phyloP scores from a whole-genome alignment of 1,140 invertebrate genomes.

The Antheraea pernyi region DNA sequence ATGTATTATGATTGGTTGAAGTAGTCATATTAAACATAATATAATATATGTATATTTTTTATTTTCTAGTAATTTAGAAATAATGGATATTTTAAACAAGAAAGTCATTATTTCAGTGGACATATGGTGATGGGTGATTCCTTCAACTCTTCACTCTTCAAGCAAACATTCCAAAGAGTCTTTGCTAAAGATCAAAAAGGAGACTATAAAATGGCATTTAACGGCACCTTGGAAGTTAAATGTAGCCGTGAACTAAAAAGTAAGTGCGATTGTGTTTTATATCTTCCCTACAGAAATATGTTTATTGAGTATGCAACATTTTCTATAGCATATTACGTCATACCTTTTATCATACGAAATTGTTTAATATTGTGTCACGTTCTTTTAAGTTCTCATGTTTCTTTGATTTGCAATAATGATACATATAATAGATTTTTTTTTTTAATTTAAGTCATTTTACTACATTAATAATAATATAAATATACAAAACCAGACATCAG shows the following conservation, averaged over 20 bases:
- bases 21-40: no score
- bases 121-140: conserved; percentile 99
- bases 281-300: background rate
- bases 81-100: background rate
- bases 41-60: no score
- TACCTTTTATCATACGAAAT: background rate
- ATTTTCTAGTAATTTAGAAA: no score
- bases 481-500: no score
- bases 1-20: no score
- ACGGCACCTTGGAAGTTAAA: conserved; percentile 97
- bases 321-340: background rate
- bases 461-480: no score
- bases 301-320: no score
- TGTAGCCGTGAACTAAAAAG: conserved; percentile 92
- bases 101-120: conserved; percentile 83
- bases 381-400: background rate
- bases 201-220: conserved; percentile 99
- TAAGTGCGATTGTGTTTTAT: conserved; percentile 44
- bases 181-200: conserved; percentile 96
- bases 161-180: conserved; percentile 98
- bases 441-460: no score
- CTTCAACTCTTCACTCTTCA: conserved; percentile 99
- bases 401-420: background rate
- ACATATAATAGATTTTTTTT: background rate
- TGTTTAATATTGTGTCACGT: background rate